Evolutionary conservation across 2,797 vertebrate species (phyloP).

Genomic region (Pangasius krempfi): DNA sequence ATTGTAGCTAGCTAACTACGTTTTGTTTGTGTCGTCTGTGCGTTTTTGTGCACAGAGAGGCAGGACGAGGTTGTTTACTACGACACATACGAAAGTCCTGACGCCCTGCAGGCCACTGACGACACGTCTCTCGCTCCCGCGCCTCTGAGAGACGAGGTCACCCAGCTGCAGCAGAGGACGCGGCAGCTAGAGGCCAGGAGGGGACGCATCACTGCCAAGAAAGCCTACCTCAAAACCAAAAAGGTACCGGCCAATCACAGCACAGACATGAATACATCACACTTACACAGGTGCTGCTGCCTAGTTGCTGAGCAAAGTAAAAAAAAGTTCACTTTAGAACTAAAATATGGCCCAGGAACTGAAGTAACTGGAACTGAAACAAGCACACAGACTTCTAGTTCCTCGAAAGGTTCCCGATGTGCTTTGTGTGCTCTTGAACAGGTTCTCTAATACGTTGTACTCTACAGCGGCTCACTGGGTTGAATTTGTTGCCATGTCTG

Average conservation of each 20-base stretch:
- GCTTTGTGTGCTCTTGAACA: neutral
- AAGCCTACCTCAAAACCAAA: conserved; percentile 99
- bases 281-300: neutral
- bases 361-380: neutral
- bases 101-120: conserved; percentile 90
- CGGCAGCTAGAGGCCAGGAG: conserved; percentile 93
- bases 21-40: neutral
- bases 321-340: neutral
- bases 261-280: neutral
- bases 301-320: neutral
- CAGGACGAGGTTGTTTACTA: conserved; percentile 98
- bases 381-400: neutral
- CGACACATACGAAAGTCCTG: conserved; percentile 94
- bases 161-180: conserved; percentile 87
- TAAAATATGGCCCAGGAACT: neutral
- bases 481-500: neutral
- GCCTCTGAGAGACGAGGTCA: conserved; percentile 83
- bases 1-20: neutral
- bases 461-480: neutral
- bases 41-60: conserved; percentile 75
- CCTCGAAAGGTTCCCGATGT: neutral
- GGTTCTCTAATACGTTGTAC: neutral
- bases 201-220: conserved; percentile 95
- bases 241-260: conserved; percentile 76
- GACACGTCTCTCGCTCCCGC: conserved; percentile 72